Percentiles rank a stretch among this genome's conserved stretches.
These are phyloP conservation scores for Muraenolepis orangiensis DNA, from an alignment of 2,797 vertebrate genomes.

Conservation along the genomic window DNA sequence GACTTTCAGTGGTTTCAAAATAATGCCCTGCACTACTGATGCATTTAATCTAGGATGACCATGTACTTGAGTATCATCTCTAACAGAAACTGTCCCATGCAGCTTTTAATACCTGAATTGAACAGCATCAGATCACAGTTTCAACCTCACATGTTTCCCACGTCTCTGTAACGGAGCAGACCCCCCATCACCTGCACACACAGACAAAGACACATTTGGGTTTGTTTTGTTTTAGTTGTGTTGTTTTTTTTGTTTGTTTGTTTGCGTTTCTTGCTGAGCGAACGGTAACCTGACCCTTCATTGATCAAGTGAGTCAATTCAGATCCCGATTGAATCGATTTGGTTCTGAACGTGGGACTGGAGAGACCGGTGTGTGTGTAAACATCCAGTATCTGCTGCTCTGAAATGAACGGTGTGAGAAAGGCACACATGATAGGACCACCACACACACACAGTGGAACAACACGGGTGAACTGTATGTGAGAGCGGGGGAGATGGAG, in stretches of 20 bases:
- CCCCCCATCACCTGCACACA: conserved; percentile 35
- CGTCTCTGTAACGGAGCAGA: conserved; percentile 48
- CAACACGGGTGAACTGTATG: conserved; percentile 49
- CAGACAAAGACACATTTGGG: conserved; percentile 38
- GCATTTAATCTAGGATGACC: conserved; percentile 59
- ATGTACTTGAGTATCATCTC: conserved; percentile 56
- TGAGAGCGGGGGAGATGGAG: conserved; percentile 7
- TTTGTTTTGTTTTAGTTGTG: conserved; percentile 11
- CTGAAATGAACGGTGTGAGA: conserved; percentile 72
- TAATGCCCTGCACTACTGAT: conserved; percentile 77
- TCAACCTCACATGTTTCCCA: conserved; percentile 44
- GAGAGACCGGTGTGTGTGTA: conserved; percentile 66
- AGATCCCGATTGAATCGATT: conserved; percentile 29
- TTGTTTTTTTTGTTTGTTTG: conserved; percentile 14
- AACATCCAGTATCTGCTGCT: conserved; percentile 69
- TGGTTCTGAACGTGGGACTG: conserved; percentile 54
- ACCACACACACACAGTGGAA: conserved; percentile 63
- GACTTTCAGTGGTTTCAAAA: conserved; percentile 70
- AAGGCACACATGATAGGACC: conserved; percentile 82
- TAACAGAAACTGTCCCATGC: conserved; percentile 64
- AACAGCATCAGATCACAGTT: conserved; percentile 74
- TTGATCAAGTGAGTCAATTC: conserved; percentile 31
- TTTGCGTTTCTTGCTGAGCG: conserved; percentile 22
- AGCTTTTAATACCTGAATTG: conserved; percentile 73
- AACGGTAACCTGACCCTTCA: conserved; percentile 18